phyloP scores from a whole-genome alignment of 1,140 invertebrate genomes.

The Halictus rubicundus region DNA sequence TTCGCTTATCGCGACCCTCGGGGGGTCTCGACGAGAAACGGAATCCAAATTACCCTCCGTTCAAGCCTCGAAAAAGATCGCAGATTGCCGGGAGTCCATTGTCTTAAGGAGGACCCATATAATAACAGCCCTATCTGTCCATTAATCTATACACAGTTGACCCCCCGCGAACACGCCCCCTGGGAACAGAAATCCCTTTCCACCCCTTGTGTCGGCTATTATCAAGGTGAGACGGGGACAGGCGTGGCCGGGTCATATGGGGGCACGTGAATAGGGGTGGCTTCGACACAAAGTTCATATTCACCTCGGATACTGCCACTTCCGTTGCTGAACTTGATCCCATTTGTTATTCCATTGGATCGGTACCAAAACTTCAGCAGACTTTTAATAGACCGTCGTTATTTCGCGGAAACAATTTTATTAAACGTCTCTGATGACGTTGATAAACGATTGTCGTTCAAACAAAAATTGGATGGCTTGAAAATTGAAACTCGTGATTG shows the following conservation, averaged over 20 bases:
- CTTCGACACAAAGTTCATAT: too few species aligned
- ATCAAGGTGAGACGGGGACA: slow-evolving; percentile 8
- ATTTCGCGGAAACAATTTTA: too few species aligned
- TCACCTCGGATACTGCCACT: too few species aligned
- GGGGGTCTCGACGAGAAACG: not conserved
- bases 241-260: not conserved
- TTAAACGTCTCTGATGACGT: too few species aligned
- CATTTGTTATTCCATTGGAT: too few species aligned
- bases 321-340: too few species aligned
- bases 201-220: slow-evolving; percentile 10
- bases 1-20: not conserved
- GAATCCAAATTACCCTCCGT: slow-evolving; percentile 19
- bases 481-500: too few species aligned
- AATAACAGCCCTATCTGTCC: slow-evolving; percentile 38
- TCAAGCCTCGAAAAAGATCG: slow-evolving; percentile 24
- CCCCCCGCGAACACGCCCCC: slow-evolving; percentile 3
- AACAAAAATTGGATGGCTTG: too few species aligned
- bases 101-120: slow-evolving; percentile 25
- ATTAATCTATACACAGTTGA: slow-evolving; percentile 44
- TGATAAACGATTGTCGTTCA: too few species aligned
- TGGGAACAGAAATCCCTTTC: slow-evolving; percentile 35
- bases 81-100: slow-evolving; percentile 28
- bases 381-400: too few species aligned
- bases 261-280: slow-evolving; percentile 15
- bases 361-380: too few species aligned